Evolutionary conservation across 2,797 vertebrate species (phyloP), one percentile per base, ranked within the genome.

Genomic region (Loris lydekkerianus): DNA sequence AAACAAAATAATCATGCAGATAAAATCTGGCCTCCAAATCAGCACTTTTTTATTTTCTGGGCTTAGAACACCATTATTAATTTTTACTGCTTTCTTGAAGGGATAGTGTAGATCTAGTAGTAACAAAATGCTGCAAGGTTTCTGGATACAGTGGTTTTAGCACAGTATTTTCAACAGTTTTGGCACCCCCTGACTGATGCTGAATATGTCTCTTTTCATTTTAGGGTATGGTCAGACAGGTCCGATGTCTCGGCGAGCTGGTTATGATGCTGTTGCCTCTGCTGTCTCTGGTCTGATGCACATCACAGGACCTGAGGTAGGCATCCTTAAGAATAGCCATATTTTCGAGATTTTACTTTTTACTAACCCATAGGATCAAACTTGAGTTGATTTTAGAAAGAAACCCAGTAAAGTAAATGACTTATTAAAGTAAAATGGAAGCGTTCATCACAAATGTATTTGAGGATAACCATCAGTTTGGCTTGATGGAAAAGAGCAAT

Each of bases 281-380:
- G 99, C 99, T 15, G 97, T 99, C 96, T 99, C 99, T 61, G 99
- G 99, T 94, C 99, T 99, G 98, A 99, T 99, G 99, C 99, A 99
- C 97, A 99, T 99, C 98, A 99, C 99, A 6, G 99, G 99, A 2
- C 98, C 99, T 2, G 99, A 99, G 99, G 99, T 99, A 98, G 94
- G 97, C 81, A 92, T 89, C 23, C 78, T 69, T 37, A 0, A 84
- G 21, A 82, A 23, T 90, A 86, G 60, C 88, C 1, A 27, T 92
- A 86, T 65, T 56, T 91, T 93, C 91, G 18, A n/a, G 25, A 80
- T 81, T 92, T 91, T 53, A 25, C 31, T 86, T n/a, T 85, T 93
- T 15, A 81, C 17, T 82, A 43, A 31, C 14, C 37, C 17, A 20
- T 82, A 82, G 65, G 46, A 20, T 83, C 95, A 96, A 91, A 10